Evolutionary conservation across 2,797 vertebrate genomes (phyloP), one percentile per base, ranked within the genome.

Genomic region (Platyrinchus mystaceus): DNA sequence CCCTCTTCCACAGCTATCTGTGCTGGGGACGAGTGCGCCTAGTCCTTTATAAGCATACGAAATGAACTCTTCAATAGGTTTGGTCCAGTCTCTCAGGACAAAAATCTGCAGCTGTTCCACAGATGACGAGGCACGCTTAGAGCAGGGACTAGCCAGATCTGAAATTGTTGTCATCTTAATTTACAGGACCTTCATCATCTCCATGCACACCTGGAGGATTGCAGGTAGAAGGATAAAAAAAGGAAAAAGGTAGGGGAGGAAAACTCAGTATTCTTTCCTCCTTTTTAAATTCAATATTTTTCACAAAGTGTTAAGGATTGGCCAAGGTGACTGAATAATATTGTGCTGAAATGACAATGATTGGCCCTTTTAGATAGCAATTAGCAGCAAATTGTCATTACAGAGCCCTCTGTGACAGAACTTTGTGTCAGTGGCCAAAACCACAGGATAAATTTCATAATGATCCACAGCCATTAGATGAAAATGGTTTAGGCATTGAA

Each of bases 101-200:
- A 92, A 95, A 95, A 74, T 80, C 73, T 74, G 60, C 92, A 96
- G 95, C 93, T 97, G 95, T 90, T 96, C 50, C 53, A 91, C 60
- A 71, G 67, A 85, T 53, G 68, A 84, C 17, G 30, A 93, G 24
- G 24, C 27, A 47, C 68, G 55, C 44, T 90, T 87, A 94, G 41
- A 55, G 50, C 41, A 93, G 49, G 46, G 46, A 44, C n/a, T 39
- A 60, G 21, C 19, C 73, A 96, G 64, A 87, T 58, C 58, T 93
- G 73, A 91, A 93, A 84, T 24, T 26, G 15, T 24, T 84, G 47
- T 70, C 18, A 66, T 14, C 53, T 81, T 84, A 32, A 58, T 62
- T 86, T 67, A 75, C 47, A 91, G 49, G n/a, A 49, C n/a, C 30
- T 27, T 71, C 27, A 10, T 46, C 27, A 73, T 30, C 49, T 79